Conservation (phyloP, 1,140 invertebrate species). For the Ridgeia piscesae region DNA sequence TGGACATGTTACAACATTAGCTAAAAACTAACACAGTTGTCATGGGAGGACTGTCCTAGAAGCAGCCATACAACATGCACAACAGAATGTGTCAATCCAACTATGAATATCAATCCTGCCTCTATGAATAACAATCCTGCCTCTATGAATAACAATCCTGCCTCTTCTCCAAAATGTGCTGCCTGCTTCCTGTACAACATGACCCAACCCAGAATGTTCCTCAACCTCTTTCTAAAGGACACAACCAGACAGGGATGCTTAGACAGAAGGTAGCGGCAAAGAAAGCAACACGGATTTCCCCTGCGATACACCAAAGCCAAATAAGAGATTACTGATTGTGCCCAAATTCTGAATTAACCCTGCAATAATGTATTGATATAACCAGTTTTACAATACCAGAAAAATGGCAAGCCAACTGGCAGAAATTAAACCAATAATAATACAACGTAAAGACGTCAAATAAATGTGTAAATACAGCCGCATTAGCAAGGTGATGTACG, state of each 20-base stretch:
- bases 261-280: too few relatives aligned
- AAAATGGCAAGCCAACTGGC: neutral
- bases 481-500: neutral
- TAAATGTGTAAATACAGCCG: neutral
- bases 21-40: neutral
- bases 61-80: neutral
- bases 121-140: too few relatives aligned
- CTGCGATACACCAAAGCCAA: neutral
- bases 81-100: neutral
- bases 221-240: neutral
- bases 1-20: neutral
- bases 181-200: too few relatives aligned
- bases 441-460: neutral
- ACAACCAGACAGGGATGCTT: neutral
- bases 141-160: too few relatives aligned
- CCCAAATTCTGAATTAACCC: too few relatives aligned
- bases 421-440: neutral
- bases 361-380: neutral
- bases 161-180: too few relatives aligned
- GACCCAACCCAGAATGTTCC: neutral
- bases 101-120: too few relatives aligned
- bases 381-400: neutral
- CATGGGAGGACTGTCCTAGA: neutral
- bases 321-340: neutral
- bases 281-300: neutral